phyloP scores from a whole-genome alignment of 2,113 vertebrate genomes.

The Girardinichthys multiradiatus region DNA sequence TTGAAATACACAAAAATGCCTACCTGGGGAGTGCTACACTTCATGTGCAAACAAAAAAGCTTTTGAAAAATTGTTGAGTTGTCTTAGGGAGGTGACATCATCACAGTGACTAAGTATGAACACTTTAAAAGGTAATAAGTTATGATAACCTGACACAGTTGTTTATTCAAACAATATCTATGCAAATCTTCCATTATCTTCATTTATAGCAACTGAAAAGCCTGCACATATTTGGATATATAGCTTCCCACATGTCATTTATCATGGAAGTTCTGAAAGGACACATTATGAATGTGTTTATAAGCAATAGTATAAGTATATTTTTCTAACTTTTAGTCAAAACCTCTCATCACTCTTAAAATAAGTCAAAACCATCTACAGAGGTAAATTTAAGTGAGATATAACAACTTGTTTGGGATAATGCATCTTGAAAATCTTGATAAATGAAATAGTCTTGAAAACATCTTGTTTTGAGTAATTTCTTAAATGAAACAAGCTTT shows the following conservation, averaged over 20 bases:
- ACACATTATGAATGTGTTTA: background rate
- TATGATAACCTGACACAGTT: constrained; percentile 13
- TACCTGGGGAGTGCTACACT: background rate
- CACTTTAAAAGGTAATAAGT: constrained; percentile 24
- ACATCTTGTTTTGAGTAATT: too few relatives aligned
- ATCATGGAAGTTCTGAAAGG: constrained; percentile 1
- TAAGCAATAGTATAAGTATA: background rate
- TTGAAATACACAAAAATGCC: constrained; percentile 1
- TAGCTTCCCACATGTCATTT: background rate
- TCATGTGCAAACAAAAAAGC: background rate
- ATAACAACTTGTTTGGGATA: too few relatives aligned
- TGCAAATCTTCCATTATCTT: constrained; percentile 31
- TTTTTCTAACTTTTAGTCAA: too few relatives aligned
- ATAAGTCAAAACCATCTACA: too few relatives aligned
- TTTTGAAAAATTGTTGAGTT: background rate
- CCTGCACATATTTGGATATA: constrained; percentile 23
- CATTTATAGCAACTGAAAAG: constrained; percentile 9
- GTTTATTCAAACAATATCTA: constrained; percentile 25
- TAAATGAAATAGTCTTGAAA: too few relatives aligned
- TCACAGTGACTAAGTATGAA: background rate
- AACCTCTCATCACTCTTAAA: too few relatives aligned
- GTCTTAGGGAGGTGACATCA: background rate
- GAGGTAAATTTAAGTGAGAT: too few relatives aligned
- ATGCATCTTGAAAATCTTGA: too few relatives aligned
- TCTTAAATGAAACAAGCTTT: too few relatives aligned